phyloP scores from a whole-genome alignment of 2,113 vertebrate species.

The Cyprinodon brontotheroides region DNA sequence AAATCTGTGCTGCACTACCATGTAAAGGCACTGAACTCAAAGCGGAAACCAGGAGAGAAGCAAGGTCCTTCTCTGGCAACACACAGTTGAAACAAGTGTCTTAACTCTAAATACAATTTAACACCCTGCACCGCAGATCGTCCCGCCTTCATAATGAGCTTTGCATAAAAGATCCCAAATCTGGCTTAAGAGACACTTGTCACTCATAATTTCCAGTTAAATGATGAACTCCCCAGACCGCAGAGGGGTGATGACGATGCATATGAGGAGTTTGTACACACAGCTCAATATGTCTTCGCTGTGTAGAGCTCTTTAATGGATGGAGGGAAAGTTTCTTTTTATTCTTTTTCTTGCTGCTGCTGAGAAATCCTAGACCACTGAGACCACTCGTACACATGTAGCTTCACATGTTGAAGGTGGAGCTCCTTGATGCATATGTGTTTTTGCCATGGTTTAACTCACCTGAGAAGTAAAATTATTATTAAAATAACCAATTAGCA shows the following conservation, averaged over 20 bases:
- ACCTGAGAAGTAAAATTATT: slow-evolving; percentile 1
- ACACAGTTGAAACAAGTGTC: slow-evolving; percentile 15
- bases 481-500: slow-evolving; percentile 49
- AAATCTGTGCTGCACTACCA: slow-evolving; percentile 39
- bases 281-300: slow-evolving; percentile 6
- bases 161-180: slow-evolving; percentile 9
- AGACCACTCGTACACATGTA: slow-evolving; percentile 31
- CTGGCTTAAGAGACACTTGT: too few species aligned
- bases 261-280: slow-evolving; percentile 1
- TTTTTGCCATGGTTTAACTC: slow-evolving; percentile 68
- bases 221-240: slow-evolving; percentile 12
- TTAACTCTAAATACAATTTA: too few species aligned
- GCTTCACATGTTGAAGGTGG: slow-evolving; percentile 53
- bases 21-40: slow-evolving; percentile 63
- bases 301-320: slow-evolving; percentile 30
- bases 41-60: slow-evolving; percentile 18
- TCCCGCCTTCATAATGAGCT: slow-evolving; percentile 26
- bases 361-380: slow-evolving; percentile 26
- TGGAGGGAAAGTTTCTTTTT: slow-evolving; percentile 23
- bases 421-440: slow-evolving; percentile 45
- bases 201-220: slow-evolving; percentile 18
- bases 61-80: slow-evolving; percentile 8
- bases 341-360: slow-evolving; percentile 12
- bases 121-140: too few species aligned
- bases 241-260: slow-evolving; percentile 1